Evolutionary conservation across 2,113 vertebrate genomes (phyloP).

Genomic region (Megatriorchis doriae): DNA sequence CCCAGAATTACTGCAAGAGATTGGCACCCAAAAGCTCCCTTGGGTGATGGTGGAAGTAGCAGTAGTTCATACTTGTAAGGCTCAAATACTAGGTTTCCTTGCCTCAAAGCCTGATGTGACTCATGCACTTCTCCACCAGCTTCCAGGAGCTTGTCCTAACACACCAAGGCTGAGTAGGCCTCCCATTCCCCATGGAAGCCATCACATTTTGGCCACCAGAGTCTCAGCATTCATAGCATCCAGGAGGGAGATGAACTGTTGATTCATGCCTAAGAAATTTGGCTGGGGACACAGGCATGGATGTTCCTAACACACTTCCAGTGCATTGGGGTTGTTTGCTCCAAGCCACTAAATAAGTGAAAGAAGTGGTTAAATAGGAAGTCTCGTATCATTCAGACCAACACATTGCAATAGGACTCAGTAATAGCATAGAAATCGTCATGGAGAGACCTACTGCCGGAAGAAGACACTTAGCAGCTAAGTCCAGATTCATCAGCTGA

Average conservation of each 20-base stretch:
- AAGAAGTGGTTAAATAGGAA: not conserved
- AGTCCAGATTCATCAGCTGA: not conserved
- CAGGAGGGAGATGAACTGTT: not conserved
- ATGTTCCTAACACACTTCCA: not conserved
- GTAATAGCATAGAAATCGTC: not conserved
- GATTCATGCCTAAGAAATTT: not conserved
- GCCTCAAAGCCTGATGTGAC: not conserved
- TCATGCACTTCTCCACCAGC: not conserved
- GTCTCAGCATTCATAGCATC: not conserved
- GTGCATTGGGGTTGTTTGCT: not conserved
- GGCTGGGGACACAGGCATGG: not conserved
- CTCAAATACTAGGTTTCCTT: not conserved
- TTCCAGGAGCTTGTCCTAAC: not conserved
- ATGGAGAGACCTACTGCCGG: not conserved
- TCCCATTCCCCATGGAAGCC: not conserved
- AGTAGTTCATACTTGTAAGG: not conserved
- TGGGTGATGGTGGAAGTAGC: not conserved
- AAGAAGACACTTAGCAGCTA: not conserved
- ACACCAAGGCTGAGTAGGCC: not conserved
- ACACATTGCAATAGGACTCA: not conserved
- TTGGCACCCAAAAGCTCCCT: not conserved
- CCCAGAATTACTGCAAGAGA: not conserved
- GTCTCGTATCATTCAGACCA: not conserved
- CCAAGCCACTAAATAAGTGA: not conserved
- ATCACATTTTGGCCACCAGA: not conserved